Evolutionary conservation across 2,113 vertebrate species (phyloP).

Genomic region (Oreamnos americanus): DNA sequence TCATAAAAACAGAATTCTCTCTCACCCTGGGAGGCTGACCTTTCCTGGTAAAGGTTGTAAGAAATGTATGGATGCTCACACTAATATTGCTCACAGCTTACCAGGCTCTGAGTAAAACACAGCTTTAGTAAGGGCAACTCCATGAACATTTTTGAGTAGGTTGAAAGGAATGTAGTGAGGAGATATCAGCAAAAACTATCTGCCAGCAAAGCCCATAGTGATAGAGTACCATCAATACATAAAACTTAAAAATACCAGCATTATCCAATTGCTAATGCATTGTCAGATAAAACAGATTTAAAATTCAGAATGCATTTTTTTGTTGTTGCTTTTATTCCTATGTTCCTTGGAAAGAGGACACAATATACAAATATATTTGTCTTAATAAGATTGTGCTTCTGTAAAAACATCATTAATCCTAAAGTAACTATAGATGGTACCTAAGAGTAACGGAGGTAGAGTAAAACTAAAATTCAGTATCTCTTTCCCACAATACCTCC

Average conservation of each 20-base stretch:
- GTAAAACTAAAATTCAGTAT: neutral
- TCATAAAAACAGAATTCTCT: slow-evolving; percentile 58
- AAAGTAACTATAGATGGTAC: neutral
- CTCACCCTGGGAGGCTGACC: slow-evolving; percentile 32
- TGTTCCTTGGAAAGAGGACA: neutral
- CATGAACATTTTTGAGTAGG: neutral
- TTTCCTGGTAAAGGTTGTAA: slow-evolving; percentile 34
- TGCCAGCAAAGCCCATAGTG: neutral
- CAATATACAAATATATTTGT: slow-evolving; percentile 13
- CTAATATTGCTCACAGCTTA: slow-evolving; percentile 39
- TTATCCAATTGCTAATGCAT: neutral
- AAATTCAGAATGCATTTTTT: neutral
- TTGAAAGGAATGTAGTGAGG: neutral
- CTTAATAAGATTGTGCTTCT: neutral
- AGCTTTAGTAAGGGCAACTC: slow-evolving; percentile 21
- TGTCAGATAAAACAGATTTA: neutral
- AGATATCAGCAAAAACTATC: neutral
- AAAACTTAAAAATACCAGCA: neutral
- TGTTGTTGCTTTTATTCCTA: neutral
- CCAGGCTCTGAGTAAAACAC: slow-evolving; percentile 57
- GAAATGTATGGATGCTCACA: slow-evolving; percentile 42
- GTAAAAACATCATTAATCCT: slow-evolving; percentile 12
- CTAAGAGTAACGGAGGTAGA: neutral
- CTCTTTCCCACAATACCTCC: neutral
- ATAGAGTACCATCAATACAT: neutral